A percentile compares a stretch with the other conserved stretches of the same genome.
phyloP scores from a whole-genome alignment of 64 coral and sea anemone species.

The Platygyra sinensis region DNA sequence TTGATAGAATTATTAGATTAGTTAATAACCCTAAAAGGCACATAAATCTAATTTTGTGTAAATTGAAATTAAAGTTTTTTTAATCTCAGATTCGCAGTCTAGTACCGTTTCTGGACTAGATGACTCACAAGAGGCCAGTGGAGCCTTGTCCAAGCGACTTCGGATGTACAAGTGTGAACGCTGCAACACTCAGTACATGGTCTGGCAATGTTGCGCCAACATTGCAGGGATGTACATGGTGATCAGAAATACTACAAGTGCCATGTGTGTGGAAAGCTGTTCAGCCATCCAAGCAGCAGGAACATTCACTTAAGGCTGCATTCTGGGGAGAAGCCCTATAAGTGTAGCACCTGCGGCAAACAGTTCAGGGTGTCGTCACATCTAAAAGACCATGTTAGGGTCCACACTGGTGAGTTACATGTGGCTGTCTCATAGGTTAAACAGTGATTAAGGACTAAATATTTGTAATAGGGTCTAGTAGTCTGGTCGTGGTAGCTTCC shows the following conservation, averaged over 20 bases:
- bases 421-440: neutral
- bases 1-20: too few relatives aligned
- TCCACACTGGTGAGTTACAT: conserved; percentile 83
- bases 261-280: conserved; percentile 89
- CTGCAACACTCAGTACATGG: conserved; percentile 81
- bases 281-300: conserved; percentile 91
- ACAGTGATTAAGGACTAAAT: neutral
- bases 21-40: too few relatives aligned
- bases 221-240: conserved; percentile 82
- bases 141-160: conserved; percentile 53
- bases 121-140: neutral
- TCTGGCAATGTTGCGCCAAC: conserved; percentile 74
- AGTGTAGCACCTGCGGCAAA: conserved; percentile 89
- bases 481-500: neutral
- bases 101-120: neutral
- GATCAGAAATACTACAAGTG: conserved; percentile 97
- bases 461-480: neutral
- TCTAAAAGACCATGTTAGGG: conserved; percentile 91
- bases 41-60: too few relatives aligned
- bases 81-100: conserved; percentile 18
- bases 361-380: conserved; percentile 86
- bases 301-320: conserved; percentile 93
- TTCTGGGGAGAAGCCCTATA: conserved; percentile 92
- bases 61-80: neutral
- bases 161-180: conserved; percentile 84